Base-by-base conservation (phyloP, 2,888 invertebrate genomes). In the Drosophila eohydei region DNA sequence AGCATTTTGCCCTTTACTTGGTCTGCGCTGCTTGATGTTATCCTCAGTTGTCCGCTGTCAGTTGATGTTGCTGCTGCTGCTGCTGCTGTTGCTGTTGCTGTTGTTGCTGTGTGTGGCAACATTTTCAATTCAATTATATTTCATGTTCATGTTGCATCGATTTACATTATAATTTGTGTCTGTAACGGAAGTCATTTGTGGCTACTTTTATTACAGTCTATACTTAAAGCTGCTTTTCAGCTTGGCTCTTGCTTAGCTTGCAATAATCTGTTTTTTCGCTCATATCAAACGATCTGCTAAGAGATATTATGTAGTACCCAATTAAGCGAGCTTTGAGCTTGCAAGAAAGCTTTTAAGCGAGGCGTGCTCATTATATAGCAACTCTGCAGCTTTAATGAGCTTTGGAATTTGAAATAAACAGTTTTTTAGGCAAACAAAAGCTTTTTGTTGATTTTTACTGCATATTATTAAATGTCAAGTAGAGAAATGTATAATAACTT, bases 81-180 rank as follows among this genome's bases (percentile, higher is more conserved):
- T 36, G 61, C 43, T 32, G 32, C 6, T n/a, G 46, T 3, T 16
- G 60, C 32, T 44, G 68, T 30, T 41, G 62, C 56, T 67, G 69
- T 38, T 74, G 74, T 63, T 83, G 73, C 81, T 69, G 83, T 85
- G 83, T 83, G 83, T 83, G 83, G 87, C 78, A 86, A 78, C 78
- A 83, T 86, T 88, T 86, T 84, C 89, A 84, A 84, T 84, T 84
- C 84, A 84, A 84, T 84, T 84, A 84, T 84, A 88, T 84, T 84
- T 84, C 84, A 84, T 84, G 89, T 88, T 88, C 84, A 84, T 88
- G 84, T 84, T 84, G 87, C 84, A 84, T 84, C 84, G 87, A 84
- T 88, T 84, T 84, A 84, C 84, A 84, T 84, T 84, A 83, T 84
- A 84, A 84, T 84, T 89, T 83, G 87, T 83, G 87, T 88, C 87